Conservation (phyloP, 2,113 vertebrate species). For the Galeopterus variegatus region DNA sequence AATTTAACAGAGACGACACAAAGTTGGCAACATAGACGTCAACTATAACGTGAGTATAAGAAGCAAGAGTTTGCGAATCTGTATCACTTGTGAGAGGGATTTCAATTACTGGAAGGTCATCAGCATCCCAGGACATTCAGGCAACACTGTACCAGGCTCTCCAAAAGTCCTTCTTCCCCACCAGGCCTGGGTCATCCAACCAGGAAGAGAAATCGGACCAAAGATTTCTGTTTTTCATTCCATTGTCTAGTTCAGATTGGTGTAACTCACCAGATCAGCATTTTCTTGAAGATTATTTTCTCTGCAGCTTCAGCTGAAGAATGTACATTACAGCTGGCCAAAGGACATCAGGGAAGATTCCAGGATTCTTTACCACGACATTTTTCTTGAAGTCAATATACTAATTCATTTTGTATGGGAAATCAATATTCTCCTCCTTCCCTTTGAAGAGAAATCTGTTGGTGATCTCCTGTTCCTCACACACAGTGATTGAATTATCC, state of each 20-base stretch:
- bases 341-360: background rate
- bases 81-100: background rate
- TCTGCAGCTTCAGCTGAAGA: background rate
- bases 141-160: no score
- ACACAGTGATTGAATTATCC: background rate
- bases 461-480: background rate
- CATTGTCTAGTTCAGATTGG: background rate
- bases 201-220: background rate
- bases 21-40: background rate
- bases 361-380: background rate
- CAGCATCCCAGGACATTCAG: background rate
- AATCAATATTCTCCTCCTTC: background rate
- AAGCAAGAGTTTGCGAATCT: background rate
- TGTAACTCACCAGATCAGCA: background rate
- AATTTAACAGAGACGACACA: background rate
- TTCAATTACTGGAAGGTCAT: background rate
- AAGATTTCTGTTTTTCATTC: background rate
- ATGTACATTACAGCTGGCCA: background rate
- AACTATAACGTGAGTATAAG: background rate
- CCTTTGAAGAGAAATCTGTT: slow-evolving; percentile 60
- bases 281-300: background rate
- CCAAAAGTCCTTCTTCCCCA: background rate
- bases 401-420: background rate
- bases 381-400: background rate
- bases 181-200: background rate